Evolutionary conservation across 2,888 invertebrate genomes (phyloP), one percentile per base, ranked within the genome.

Genomic region (Notodonta dromedarius): DNA sequence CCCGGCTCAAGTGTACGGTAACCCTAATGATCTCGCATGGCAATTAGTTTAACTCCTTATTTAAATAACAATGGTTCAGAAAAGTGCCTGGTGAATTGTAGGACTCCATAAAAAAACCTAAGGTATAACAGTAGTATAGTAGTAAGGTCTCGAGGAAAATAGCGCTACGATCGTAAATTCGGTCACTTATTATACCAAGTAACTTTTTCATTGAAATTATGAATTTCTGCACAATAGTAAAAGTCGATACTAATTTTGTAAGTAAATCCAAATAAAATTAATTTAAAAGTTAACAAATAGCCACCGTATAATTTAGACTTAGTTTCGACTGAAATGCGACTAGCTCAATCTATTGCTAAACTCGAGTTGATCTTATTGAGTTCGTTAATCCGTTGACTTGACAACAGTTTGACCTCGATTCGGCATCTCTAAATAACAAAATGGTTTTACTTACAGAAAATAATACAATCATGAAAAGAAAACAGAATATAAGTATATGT

Each of bases 331-430:
- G 52, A 52, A 52, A 52, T 24, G 32, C 24, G 16, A 9, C 52
- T 24, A 12, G 12, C 24, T 32, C 16, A 14, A 9, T 50, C 16
- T 32, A 52, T 52, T 32, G 52, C 24, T 32, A 12, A 32, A 32
- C 52, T 4, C 50, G 9, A 50, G 50, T 16, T 50, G 50, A 50
- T 50, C 46, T 51, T 51, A 51, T 16, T 52, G 32, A n/a, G 52
- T 32, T 52, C 24, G 52, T 52, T 52, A 52, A 52, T 52, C 32
- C 52, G 52, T 52, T 52, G 46, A 46, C 46, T 46, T 46, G 52
- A 52, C 52, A 52, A 52, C 50, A 50, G 16, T 16, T 16, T 50
- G 16, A 16, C 50, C 50, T 50, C 16, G 50, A 50, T 14, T 50
- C 14, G 9, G 3, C 50, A 50, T 50, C 50, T 16, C 16, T 14